Conservation (phyloP, 2,113 vertebrate genomes). For the Prionailurus viverrinus region DNA sequence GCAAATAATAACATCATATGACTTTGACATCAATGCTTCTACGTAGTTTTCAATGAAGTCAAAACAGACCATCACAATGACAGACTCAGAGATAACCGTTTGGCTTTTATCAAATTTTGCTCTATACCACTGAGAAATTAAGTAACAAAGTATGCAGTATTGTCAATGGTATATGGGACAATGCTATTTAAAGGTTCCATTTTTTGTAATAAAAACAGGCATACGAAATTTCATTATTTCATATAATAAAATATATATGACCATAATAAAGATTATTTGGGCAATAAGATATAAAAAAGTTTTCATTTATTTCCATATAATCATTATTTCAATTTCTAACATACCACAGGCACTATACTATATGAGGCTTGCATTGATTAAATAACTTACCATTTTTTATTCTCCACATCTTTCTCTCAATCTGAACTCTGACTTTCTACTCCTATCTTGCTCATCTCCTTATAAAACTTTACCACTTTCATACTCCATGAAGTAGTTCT, state of each 20-base stretch:
- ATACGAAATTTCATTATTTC: not conserved
- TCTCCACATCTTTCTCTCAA: not conserved
- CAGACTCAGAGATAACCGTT: not conserved
- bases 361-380: not conserved
- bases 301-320: not conserved
- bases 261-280: not conserved
- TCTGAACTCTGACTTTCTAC: not conserved
- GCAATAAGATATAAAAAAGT: not conserved
- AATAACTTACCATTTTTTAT: not conserved
- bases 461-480: not conserved
- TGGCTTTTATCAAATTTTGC: not conserved
- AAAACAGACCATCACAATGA: not conserved
- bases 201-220: not conserved
- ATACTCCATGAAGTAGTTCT: not conserved
- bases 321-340: not conserved
- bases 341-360: not conserved
- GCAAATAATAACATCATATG: not conserved
- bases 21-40: not conserved
- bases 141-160: not conserved
- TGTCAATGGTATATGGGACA: not conserved
- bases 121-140: not conserved
- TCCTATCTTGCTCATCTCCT: not conserved
- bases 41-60: not conserved
- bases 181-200: not conserved
- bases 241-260: not conserved